Evolutionary conservation across 2,113 vertebrate species (phyloP).

Genomic region (Spea bombifrons): DNA sequence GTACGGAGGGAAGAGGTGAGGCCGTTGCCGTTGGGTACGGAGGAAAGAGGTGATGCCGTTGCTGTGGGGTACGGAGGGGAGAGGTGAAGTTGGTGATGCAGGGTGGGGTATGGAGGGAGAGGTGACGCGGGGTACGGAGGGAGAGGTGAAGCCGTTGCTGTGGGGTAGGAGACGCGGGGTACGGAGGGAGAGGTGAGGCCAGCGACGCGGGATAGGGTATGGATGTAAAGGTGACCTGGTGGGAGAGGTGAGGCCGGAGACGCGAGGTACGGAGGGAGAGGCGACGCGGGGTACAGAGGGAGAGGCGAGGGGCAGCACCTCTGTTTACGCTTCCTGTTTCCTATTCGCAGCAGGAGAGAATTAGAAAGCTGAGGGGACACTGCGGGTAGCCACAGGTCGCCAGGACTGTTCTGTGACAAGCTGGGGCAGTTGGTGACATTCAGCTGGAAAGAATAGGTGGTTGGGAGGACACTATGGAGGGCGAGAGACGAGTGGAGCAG

Average conservation of each 20-base stretch:
- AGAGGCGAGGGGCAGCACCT: no score
- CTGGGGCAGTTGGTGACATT: no score
- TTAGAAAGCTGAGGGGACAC: no score
- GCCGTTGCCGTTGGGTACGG: background rate
- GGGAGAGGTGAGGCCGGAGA: background rate
- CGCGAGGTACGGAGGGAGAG: background rate
- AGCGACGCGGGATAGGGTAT: background rate
- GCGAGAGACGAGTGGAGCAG: no score
- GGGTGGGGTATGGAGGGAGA: background rate
- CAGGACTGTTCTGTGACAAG: no score
- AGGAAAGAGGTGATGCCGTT: background rate
- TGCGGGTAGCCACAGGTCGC: no score
- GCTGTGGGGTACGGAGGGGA: background rate
- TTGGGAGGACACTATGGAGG: no score
- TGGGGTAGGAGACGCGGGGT: background rate
- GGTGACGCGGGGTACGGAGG: slow-evolving; percentile 9
- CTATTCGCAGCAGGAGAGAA: no score
- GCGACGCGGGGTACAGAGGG: no score
- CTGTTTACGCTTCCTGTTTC: no score
- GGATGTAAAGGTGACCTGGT: background rate
- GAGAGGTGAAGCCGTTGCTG: background rate
- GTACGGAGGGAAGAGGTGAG: background rate
- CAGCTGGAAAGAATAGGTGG: no score
- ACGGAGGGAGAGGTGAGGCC: no score
- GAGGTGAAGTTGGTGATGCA: background rate